Evolutionary conservation across 2,888 invertebrate genomes (phyloP), one percentile per base, ranked within the genome.

Genomic region (Seira ritae): DNA sequence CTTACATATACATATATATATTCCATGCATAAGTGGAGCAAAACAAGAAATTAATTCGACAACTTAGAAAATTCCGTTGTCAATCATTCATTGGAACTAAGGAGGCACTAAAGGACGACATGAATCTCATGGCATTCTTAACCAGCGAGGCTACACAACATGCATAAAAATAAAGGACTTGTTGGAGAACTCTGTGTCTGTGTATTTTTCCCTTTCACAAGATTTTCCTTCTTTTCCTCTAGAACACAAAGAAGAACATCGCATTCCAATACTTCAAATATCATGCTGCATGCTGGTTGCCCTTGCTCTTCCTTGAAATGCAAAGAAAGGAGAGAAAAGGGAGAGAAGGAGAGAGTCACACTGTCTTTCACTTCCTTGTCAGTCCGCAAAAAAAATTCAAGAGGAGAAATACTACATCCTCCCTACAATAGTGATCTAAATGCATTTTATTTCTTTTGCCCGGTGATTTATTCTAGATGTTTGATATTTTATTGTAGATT

Each of bases 61-160:
- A 84, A 85, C 71, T 65, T 66, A 60, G 86, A 86, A 87, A 88
- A 89, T 89, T 89, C 87, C 89, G 87, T 88, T 89, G 89, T 89
- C 89, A 89, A 89, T 89, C 89, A 89, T 88, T 88, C 88, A 89
- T 89, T 87, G 85, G 71, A 69, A 66, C 2, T 67, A 55, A 66
- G 73, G 50, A 67, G 75, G 31, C 31, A 31, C 31, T 4, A 4
- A 31, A 31, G 31, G 8, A 31, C 31, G 31, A 31, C 31, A 31
- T 31, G 55, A 55, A 55, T 55, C 55, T 55, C 17, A 17, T 55
- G 55, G 15, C 17, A n/a, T n/a, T 12, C 55, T 55, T 55, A 55
- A 55, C 55, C 31, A 31, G 31, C 2, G 31, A 2, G 55, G 15
- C 55, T 55, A 55, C 17, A 55, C 17, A 55, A 55, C 55, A n/a